phyloP scores from a whole-genome alignment of 2,797 vertebrate genomes.

The Carduelis carduelis region DNA sequence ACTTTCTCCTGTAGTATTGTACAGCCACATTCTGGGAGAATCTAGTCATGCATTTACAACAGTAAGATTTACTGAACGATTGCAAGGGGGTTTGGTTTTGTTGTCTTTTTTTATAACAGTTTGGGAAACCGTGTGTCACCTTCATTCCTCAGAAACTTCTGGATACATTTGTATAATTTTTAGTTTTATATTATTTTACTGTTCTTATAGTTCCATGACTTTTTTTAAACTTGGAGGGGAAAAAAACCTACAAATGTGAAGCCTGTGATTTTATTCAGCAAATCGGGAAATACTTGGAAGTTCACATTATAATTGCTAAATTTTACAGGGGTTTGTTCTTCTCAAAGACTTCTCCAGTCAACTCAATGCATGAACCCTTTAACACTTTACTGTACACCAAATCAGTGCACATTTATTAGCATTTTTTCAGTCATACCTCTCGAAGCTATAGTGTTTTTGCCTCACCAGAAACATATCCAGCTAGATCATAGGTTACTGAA shows the following conservation, averaged over 20 bases:
- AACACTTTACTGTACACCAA: background rate
- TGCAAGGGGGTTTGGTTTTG: background rate
- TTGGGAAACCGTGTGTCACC: background rate
- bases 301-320: background rate
- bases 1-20: background rate
- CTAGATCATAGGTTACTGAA: background rate
- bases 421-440: background rate
- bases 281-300: background rate
- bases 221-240: rapidly evolving
- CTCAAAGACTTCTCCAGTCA: background rate
- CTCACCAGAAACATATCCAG: background rate
- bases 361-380: background rate
- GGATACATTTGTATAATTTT: background rate
- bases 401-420: background rate
- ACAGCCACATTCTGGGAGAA: background rate
- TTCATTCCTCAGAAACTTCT: background rate
- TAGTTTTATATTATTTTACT: background rate
- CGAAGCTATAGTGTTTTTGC: background rate
- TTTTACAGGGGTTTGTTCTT: background rate
- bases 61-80: background rate
- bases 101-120: background rate
- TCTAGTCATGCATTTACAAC: background rate
- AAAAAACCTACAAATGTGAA: background rate
- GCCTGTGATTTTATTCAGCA: background rate
- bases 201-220: background rate